Percentiles rank a stretch among this genome's conserved stretches.
Evolutionary conservation across 2,113 vertebrate species (phyloP).

Genomic region (Mormoops blainvillei): DNA sequence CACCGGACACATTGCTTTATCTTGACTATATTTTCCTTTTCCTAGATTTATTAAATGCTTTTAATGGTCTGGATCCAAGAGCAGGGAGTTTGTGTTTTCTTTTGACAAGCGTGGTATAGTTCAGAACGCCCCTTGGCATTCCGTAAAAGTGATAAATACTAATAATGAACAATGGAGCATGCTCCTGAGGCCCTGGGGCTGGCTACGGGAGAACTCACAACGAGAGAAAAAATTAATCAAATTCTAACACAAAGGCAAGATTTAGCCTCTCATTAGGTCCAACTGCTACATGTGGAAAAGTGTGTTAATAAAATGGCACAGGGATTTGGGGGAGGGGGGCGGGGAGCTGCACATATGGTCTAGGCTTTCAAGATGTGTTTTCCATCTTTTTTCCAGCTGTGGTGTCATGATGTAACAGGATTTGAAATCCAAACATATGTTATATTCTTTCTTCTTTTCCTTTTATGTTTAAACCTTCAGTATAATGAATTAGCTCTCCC

Average conservation of each 20-base stretch:
- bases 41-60: background rate
- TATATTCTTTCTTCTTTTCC: conserved; percentile 26
- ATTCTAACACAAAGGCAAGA: conserved; percentile 44
- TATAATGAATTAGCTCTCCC: background rate
- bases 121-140: conserved; percentile 11
- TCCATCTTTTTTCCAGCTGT: background rate
- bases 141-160: conserved; percentile 43
- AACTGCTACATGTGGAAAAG: background rate
- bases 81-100: conserved; percentile 27
- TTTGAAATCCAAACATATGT: background rate
- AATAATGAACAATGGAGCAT: background rate
- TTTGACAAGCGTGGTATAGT: background rate
- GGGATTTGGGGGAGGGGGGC: background rate
- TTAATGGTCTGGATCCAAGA: background rate
- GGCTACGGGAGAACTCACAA: background rate
- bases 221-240: background rate
- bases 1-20: background rate
- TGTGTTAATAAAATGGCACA: background rate
- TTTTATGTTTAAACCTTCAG: background rate
- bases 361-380: background rate
- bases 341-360: background rate
- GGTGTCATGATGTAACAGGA: background rate
- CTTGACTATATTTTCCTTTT: background rate
- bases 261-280: conserved; percentile 33
- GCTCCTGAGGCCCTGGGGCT: background rate